Conservation (phyloP, 2,888 invertebrate genomes). For the Oegoconia quadripuncta region DNA sequence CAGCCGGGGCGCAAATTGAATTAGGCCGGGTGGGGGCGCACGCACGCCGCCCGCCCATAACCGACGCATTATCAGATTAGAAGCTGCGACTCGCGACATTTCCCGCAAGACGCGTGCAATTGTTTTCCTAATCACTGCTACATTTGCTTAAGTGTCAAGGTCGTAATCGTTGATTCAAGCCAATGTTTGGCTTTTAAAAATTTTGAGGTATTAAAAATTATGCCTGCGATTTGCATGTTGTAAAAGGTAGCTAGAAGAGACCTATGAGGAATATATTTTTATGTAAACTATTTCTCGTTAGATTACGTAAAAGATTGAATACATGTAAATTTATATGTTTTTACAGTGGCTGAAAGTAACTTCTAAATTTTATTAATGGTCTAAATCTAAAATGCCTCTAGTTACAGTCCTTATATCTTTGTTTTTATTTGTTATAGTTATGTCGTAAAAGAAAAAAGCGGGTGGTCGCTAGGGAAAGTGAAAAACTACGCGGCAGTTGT, state of each 20-base stretch:
- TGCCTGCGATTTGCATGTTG: too few relatives aligned
- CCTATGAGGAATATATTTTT: too few relatives aligned
- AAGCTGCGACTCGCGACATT: slow-evolving; percentile 33
- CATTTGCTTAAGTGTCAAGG: slow-evolving; percentile 15
- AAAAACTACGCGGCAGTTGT: slow-evolving; percentile 53
- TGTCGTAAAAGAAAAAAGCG: slow-evolving; percentile 26
- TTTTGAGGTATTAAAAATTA: slow-evolving; percentile 17
- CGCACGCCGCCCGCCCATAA: slow-evolving; percentile 29
- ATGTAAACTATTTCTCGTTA: too few relatives aligned
- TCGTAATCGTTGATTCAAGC: slow-evolving; percentile 1
- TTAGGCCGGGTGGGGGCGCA: slow-evolving; percentile 26
- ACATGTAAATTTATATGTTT: too few relatives aligned
- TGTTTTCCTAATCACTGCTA: slow-evolving; percentile 21
- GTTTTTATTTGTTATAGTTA: too few relatives aligned
- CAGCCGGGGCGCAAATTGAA: slow-evolving; percentile 33
- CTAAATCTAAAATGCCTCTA: too few relatives aligned
- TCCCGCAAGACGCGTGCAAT: slow-evolving; percentile 28
- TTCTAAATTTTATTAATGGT: too few relatives aligned
- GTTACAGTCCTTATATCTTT: too few relatives aligned
- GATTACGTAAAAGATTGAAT: too few relatives aligned
- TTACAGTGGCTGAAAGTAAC: background rate
- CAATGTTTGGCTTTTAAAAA: slow-evolving; percentile 1
- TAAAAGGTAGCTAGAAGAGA: too few relatives aligned
- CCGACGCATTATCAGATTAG: slow-evolving; percentile 45
- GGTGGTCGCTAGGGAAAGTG: slow-evolving; percentile 44